Base-by-base conservation (phyloP, 1,140 invertebrate genomes). In the Paramacrobiotus metropolitanus region DNA sequence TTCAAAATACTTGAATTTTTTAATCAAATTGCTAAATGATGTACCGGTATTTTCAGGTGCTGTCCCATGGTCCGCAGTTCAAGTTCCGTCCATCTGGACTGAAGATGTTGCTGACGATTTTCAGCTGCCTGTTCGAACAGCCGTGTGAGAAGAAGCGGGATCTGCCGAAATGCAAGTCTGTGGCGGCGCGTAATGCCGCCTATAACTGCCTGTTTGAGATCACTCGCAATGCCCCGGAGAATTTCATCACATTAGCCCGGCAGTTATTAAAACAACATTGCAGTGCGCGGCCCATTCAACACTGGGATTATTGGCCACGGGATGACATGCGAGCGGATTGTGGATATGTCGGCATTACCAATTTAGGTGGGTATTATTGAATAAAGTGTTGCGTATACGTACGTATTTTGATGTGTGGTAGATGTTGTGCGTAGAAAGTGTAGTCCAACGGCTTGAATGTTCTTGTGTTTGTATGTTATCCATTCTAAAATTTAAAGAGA, bases 291-390 rank as follows among this genome's bases (percentile, higher is more conserved):
- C 9, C 15, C 15, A 20, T 15, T 28, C 48, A 93, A 74, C 86
- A 87, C 0, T 93, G 89, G 89, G 90, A 94, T 71, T 91, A 93
- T 72, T 93, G 90, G 90, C 90, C 90, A 1, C 84, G 89, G 64
- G 90, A 94, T 68, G 89, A 93, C 71, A 87, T 87, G 0, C 75
- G 89, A 1, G 86, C 88, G 0, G 86, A 90, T 67, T 92, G 87
- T 72, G 90, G 89, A 2, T 93, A 90, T 72, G 88, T 92, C 0
- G 91, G 91, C 0, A 73, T 94, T 2, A 91, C 87, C 0, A 95
- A 95, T 73, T 74, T 94, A 2, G 90, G 91, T n/a, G 34, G 9
- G 34, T 15, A 9, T n/a, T 55, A 28, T 24, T 55, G 24, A 15
- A 55, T n/a, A n/a, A n/a, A n/a, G n/a, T n/a, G n/a, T n/a, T n/a